Conservation (phyloP, 2,113 vertebrate species). For the Cynopterus brachyotis region DNA sequence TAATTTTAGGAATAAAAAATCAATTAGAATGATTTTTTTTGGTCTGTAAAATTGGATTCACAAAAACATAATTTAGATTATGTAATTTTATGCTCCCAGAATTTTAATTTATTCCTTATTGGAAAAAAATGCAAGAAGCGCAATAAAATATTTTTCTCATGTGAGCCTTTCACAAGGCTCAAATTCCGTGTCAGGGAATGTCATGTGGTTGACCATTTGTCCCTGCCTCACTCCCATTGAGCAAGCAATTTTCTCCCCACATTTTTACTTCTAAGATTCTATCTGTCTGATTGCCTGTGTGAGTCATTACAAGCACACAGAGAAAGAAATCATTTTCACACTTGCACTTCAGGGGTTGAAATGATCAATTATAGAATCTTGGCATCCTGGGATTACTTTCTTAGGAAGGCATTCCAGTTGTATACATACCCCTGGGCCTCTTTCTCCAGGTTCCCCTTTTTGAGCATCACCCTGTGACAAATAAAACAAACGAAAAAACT, state of each 20-base stretch:
- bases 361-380: neutral
- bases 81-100: neutral
- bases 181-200: neutral
- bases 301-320: neutral
- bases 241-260: neutral
- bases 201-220: neutral
- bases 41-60: neutral
- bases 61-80: neutral
- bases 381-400: neutral
- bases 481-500: slow-evolving; percentile 68
- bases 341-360: neutral
- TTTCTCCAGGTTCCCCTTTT: slow-evolving; percentile 86
- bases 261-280: neutral
- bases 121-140: neutral
- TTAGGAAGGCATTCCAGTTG: neutral
- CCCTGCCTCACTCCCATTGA: neutral
- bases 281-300: neutral
- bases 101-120: slow-evolving; percentile 13
- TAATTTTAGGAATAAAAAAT: neutral
- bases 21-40: neutral
- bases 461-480: slow-evolving; percentile 86
- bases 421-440: slow-evolving; percentile 85
- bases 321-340: neutral
- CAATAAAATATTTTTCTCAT: slow-evolving; percentile 2
- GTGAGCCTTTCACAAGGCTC: neutral